A percentile compares a stretch with the other conserved stretches of the same genome.
Conservation (phyloP, 1,140 invertebrate species). For the Dreissena polymorpha region DNA sequence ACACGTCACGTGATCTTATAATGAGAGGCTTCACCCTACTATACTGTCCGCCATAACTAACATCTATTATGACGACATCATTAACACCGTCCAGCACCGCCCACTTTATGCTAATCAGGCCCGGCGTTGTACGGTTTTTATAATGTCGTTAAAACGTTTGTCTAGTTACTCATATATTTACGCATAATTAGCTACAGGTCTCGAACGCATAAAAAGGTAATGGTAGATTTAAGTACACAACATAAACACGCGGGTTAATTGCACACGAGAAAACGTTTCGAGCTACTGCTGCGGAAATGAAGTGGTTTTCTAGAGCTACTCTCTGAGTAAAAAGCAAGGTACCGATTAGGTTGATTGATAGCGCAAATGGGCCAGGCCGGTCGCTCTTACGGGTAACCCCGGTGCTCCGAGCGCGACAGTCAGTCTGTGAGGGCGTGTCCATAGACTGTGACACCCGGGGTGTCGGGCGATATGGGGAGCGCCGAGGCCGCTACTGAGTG, state of each 20-base stretch:
- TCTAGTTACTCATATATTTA: conserved; percentile 52
- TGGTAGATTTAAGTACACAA: conserved; percentile 25
- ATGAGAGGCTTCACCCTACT: no score
- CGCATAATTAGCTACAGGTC: conserved; percentile 50
- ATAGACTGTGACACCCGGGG: no score
- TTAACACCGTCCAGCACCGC: not conserved
- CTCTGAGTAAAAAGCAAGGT: no score
- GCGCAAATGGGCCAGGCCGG: no score
- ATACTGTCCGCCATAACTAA: no score
- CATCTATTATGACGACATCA: conserved; percentile 2
- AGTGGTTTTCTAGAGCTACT: no score
- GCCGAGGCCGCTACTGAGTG: no score
- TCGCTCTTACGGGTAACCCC: no score
- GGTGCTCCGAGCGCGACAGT: conserved; percentile 14
- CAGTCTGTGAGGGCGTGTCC: conserved; percentile 43
- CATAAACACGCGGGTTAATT: conserved; percentile 36
- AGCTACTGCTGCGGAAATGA: no score
- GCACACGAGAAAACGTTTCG: not conserved
- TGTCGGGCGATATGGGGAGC: no score
- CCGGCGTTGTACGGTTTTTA: conserved; percentile 22
- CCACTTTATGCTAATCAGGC: conserved; percentile 43
- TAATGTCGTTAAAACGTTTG: not conserved
- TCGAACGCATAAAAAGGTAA: conserved; percentile 41
- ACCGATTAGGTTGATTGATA: no score
- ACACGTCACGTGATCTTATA: no score